phyloP scores from a whole-genome alignment of 2,797 vertebrate genomes.

The Oceanodroma leucorhoa region DNA sequence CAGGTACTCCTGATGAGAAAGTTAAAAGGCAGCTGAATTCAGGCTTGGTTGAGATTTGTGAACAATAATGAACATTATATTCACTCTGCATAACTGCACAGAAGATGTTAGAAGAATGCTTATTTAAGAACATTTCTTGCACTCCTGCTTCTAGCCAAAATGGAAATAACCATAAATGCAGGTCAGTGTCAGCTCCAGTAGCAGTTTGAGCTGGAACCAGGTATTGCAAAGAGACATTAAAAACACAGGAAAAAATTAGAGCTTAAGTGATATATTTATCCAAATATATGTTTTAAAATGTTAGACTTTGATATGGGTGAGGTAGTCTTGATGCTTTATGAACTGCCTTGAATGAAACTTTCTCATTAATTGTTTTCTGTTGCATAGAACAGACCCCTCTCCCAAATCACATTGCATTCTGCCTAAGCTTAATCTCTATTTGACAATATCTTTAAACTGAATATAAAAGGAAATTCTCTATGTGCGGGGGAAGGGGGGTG shows the following conservation, averaged over 20 bases:
- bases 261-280: neutral
- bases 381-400: neutral
- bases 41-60: neutral
- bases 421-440: neutral
- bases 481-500: fast-evolving
- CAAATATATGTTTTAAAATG: neutral
- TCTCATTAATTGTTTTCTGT: neutral
- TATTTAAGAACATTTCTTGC: neutral
- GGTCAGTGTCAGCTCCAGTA: neutral
- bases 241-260: neutral
- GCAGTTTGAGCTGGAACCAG: neutral
- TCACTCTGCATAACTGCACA: neutral
- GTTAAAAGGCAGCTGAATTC: neutral
- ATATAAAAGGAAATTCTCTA: neutral
- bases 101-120: neutral
- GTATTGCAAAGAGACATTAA: neutral
- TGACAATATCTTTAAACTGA: neutral
- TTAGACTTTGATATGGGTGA: neutral
- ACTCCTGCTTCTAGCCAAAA: conserved; percentile 19
- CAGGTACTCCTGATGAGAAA: neutral
- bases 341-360: neutral
- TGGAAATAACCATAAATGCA: neutral
- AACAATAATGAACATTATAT: neutral
- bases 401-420: neutral
- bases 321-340: neutral